Conservation (phyloP, 1,140 invertebrate species). For the Macrostomum lignano region DNA sequence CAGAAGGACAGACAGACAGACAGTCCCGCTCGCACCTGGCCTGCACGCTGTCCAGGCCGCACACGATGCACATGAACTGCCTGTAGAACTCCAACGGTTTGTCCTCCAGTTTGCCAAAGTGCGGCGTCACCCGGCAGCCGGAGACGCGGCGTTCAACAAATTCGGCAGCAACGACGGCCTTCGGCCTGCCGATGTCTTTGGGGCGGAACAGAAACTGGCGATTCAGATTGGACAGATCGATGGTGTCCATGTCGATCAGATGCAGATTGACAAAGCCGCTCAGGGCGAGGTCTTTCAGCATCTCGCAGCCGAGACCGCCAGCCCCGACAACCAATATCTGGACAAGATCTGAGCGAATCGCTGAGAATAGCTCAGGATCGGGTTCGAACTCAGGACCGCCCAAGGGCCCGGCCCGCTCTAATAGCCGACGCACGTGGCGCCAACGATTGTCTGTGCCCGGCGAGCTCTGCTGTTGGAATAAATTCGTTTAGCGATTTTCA, state of each 20-base stretch:
- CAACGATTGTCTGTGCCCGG: too few species aligned
- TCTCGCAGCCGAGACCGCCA: constrained; percentile 81
- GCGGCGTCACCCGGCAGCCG: constrained; percentile 54
- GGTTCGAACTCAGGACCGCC: too few species aligned
- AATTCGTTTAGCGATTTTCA: too few species aligned
- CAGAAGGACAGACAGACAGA: too few species aligned
- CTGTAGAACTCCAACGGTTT: constrained; percentile 64
- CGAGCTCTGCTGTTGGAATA: too few species aligned
- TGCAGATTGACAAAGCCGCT: constrained; percentile 75
- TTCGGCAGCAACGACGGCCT: constrained; percentile 68
- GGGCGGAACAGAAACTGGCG: constrained; percentile 72
- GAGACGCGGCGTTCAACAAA: constrained; percentile 64
- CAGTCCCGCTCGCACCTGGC: too few species aligned
- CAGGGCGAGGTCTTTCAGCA: constrained; percentile 68
- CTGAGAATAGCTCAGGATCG: background rate
- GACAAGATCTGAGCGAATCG: background rate
- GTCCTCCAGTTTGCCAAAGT: constrained; percentile 79
- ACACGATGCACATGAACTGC: constrained; percentile 71
- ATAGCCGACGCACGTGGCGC: too few species aligned
- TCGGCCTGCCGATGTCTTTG: constrained; percentile 64
- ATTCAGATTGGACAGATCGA: constrained; percentile 87
- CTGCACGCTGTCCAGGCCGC: constrained; percentile 80
- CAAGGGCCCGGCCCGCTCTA: too few species aligned
- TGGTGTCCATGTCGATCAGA: constrained; percentile 93
- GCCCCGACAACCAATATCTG: constrained; percentile 37